Evolutionary conservation across 2,888 invertebrate species (phyloP), one percentile per base, ranked within the genome.

Genomic region (Tribolium freemani): DNA sequence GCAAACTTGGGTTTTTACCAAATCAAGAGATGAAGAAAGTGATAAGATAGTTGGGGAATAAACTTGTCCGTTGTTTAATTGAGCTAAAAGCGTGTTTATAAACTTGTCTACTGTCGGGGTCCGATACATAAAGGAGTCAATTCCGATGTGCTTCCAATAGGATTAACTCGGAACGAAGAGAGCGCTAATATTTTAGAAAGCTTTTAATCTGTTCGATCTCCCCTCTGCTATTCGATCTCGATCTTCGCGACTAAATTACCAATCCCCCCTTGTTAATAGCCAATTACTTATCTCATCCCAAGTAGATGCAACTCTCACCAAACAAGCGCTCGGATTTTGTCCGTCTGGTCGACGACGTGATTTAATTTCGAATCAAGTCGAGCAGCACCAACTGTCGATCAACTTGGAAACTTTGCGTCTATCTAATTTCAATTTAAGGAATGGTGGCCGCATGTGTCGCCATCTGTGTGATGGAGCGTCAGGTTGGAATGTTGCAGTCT

Each of bases 341-440:
- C 38, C n/a, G 38, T 38, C 38, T 38, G 38, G 38, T 26, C 46
- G 8, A 44, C 26, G 26, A 76, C 76, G 77, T 77, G 76, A 74
- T 77, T 77, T 73, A 78, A 78, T 77, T 78, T 69, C 60, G 60
- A 69, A 77, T 75, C 74, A 76, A 60, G 67, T 69, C 72, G 53
- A 63, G 44, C 70, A 73, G 69, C 77, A 76, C 77, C 79, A 79
- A 80, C 78, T 79, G 80, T 79, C 80, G 79, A 80, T 80, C 80
- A 80, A 80, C 67, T 76, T 75, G 61, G 72, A 76, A 80, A 78
- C 76, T 81, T 77, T 72, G 72, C 78, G 78, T 78, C 78, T 77
- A 80, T 79, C 81, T 81, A 80, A 81, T 81, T 80, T 79, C 79
- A 80, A 80, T 80, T 81, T 80, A 72, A 78, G 80, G 76, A 80